Evolutionary conservation across 2,888 invertebrate genomes (phyloP).

Genomic region (Litoditis marina): DNA sequence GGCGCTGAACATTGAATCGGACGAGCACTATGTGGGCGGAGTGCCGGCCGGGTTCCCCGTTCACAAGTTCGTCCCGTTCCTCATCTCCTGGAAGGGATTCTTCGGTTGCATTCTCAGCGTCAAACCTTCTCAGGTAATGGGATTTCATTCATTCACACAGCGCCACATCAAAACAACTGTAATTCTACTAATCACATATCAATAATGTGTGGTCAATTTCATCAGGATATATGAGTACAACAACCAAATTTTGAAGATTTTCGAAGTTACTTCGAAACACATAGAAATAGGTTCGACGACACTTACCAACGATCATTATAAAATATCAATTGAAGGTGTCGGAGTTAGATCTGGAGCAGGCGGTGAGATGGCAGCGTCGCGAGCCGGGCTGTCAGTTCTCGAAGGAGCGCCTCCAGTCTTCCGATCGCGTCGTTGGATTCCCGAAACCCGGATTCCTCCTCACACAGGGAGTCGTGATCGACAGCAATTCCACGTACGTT

Average conservation of each 20-base stretch:
- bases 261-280: too few relatives aligned
- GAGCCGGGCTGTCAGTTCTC: slow-evolving; percentile 50
- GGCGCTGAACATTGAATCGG: slow-evolving; percentile 60
- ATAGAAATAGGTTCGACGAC: too few relatives aligned
- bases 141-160: too few relatives aligned
- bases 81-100: slow-evolving; percentile 58
- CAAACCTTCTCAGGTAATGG: slow-evolving; percentile 55
- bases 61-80: slow-evolving; percentile 28
- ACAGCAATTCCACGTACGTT: slow-evolving; percentile 50
- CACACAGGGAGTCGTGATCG: slow-evolving; percentile 52
- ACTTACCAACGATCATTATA: too few relatives aligned
- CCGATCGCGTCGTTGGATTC: slow-evolving; percentile 57
- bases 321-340: too few relatives aligned
- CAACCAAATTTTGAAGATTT: too few relatives aligned
- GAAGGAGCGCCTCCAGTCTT: slow-evolving; percentile 22
- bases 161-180: too few relatives aligned
- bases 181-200: too few relatives aligned
- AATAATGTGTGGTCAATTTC: too few relatives aligned
- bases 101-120: slow-evolving; percentile 59
- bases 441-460: slow-evolving; percentile 51
- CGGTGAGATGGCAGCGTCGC: slow-evolving; percentile 51
- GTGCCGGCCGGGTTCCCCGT: slow-evolving; percentile 61
- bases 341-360: slow-evolving; percentile 56
- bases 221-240: too few relatives aligned
- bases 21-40: slow-evolving; percentile 63